Evolutionary conservation across 1,140 invertebrate genomes (phyloP), one percentile per base, ranked within the genome.

Genomic region (Cydia pomonella): DNA sequence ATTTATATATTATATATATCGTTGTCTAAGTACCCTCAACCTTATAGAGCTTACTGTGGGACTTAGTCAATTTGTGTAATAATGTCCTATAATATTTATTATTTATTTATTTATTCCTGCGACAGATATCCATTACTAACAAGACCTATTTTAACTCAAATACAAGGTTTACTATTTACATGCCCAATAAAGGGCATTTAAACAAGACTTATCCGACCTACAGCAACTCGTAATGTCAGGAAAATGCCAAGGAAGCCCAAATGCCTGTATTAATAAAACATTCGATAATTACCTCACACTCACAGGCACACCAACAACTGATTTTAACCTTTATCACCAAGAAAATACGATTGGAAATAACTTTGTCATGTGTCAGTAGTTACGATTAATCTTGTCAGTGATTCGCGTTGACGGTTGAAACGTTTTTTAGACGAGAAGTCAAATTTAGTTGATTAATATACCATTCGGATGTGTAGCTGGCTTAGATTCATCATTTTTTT

Each of bases 391-490:
- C 63, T 50, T 18, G n/a, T 29, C 27, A 29, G 27, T 27, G 63
- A 66, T 29, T 66, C 63, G 27, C 63, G 27, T 0, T 66, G 63
- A 33, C 63, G 6, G 23, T 33, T 33, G 23, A 27, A 29, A 29
- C 9, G 27, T 66, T 66, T 66, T 66, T 66, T 66, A 64, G 63
- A 66, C 25, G 25, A 66, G 27, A n/a, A 66, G 63, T 66, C 63
- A 66, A 66, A 66, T 66, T 66, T 66, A 33, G 12, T 66, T 66
- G 63, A 66, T 66, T 66, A 66, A 66, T 66, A 66, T 66, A 5
- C 63, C 63, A 27, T 66, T 66, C 16, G 63, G 4, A 16, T 66
- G 27, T 27, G 27, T 29, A 29, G 63, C 63, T 66, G 63, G 63
- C 63, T 18, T 7, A 50, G 5, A 66, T 66, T 66, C 33, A 66